phyloP scores from a whole-genome alignment of 2,888 invertebrate species.

The Andrena bicolor region DNA sequence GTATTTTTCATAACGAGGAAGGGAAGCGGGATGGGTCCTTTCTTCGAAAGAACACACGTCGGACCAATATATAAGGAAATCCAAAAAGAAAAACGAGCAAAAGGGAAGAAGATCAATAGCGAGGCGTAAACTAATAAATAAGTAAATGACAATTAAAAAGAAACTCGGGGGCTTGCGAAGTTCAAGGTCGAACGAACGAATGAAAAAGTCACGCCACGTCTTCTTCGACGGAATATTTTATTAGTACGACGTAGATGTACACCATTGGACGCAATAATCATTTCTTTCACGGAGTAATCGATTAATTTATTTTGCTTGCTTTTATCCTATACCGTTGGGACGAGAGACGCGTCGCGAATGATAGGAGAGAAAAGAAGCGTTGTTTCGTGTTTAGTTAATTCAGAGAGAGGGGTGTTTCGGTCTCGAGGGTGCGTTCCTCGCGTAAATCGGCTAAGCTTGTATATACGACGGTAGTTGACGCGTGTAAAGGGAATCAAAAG shows the following conservation, averaged over 20 bases:
- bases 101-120: slow-evolving; percentile 11
- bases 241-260: slow-evolving; percentile 2
- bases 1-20: slow-evolving; percentile 67
- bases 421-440: slow-evolving; percentile 15
- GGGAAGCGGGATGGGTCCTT: slow-evolving; percentile 55
- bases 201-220: background rate
- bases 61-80: slow-evolving; percentile 69
- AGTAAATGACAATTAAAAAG: no score
- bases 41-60: slow-evolving; percentile 62
- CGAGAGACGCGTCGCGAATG: background rate
- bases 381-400: background rate
- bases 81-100: slow-evolving; percentile 2
- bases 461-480: slow-evolving; percentile 12
- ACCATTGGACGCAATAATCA: background rate
- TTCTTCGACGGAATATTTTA: background rate
- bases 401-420: no score
- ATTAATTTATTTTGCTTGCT: slow-evolving; percentile 3
- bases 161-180: background rate
- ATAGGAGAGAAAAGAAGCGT: background rate
- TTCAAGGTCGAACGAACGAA: slow-evolving; percentile 16
- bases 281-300: background rate
- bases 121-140: background rate
- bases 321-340: background rate
- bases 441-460: slow-evolving; percentile 28
- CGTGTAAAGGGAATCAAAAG: slow-evolving; percentile 22